Base-by-base conservation (phyloP, 2,888 invertebrate species). In the Cerceris ruficornis region DNA sequence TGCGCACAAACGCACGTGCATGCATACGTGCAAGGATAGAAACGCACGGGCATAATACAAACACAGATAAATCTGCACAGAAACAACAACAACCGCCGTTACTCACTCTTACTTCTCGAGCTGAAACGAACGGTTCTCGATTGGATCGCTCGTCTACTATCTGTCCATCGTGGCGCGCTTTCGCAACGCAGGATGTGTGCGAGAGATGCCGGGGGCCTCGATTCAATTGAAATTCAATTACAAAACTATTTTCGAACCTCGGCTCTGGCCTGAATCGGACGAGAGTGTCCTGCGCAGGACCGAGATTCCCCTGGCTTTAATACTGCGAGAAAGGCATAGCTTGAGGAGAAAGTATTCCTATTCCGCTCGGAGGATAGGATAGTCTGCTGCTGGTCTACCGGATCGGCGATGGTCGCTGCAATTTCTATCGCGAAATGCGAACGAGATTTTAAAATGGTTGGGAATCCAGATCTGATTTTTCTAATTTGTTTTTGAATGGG, bases 211-310 rank as follows among this genome's bases (percentile, higher is more conserved):
- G 62, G 58, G 61, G 75, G 75, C 75, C 52, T 72, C 64, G 78
- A 81, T 79, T 77, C 76, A 65, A 84, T 86, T 75, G 81, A 87
- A 84, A 85, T 86, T 87, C 86, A 82, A 84, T 87, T 86, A 82
- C 82, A 85, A 84, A 81, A 86, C 82, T 72, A 64, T 75, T 84
- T 78, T 73, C 69, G 69, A 83, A 79, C 60, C 75, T 28, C 39
- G 64, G 17, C 64, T 28, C 1, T 58, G 74, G 81, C 79, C 80
- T 69, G 67, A 59, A 77, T 78, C 70, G 65, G 57, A 64, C 72
- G 60, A 64, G 62, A 64, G 62, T 71, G 66, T 80, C 81, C 77
- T 64, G 76, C 66, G 75, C 75, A 58, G 75, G 65, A 67, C 65
- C 64, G 49, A 57, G 77, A 75, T 72, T 28, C 62, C 61, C 58